phyloP scores from a whole-genome alignment of 2,888 invertebrate genomes.

The Galeopsomyia nigrocyanea region DNA sequence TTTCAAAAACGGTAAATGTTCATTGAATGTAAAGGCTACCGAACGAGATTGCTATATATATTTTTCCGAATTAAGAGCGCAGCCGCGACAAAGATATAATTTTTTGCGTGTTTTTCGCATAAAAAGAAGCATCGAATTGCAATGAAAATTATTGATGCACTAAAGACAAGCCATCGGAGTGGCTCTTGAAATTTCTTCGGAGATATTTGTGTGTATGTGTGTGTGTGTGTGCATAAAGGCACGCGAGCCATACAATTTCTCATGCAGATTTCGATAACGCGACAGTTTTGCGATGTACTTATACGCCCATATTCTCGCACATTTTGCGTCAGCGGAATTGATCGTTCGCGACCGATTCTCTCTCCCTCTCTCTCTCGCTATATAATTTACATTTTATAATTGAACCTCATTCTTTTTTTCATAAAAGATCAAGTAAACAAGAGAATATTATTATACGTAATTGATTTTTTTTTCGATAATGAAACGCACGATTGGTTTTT shows the following conservation, averaged over 20 bases:
- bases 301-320: conserved; percentile 30
- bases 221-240: neutral
- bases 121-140: too few relatives aligned
- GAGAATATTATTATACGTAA: too few relatives aligned
- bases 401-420: conserved; percentile 4
- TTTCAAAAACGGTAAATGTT: too few relatives aligned
- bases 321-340: conserved; percentile 15
- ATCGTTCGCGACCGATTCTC: conserved; percentile 3
- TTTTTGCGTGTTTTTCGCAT: too few relatives aligned
- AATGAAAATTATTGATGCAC: neutral
- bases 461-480: too few relatives aligned
- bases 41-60: conserved; percentile 3
- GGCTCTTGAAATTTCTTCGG: conserved; percentile 14
- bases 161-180: conserved; percentile 16
- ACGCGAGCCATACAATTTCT: conserved; percentile 26
- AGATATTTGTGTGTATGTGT: too few relatives aligned
- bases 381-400: neutral
- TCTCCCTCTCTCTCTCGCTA: neutral
- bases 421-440: conserved; percentile 1
- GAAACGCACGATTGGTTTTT: too few relatives aligned
- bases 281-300: conserved; percentile 26
- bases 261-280: conserved; percentile 26
- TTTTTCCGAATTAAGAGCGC: neutral
- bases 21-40: conserved; percentile 10
- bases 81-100: neutral